phyloP scores from a whole-genome alignment of 2,888 invertebrate species.

The Sialis fuliginosa region DNA sequence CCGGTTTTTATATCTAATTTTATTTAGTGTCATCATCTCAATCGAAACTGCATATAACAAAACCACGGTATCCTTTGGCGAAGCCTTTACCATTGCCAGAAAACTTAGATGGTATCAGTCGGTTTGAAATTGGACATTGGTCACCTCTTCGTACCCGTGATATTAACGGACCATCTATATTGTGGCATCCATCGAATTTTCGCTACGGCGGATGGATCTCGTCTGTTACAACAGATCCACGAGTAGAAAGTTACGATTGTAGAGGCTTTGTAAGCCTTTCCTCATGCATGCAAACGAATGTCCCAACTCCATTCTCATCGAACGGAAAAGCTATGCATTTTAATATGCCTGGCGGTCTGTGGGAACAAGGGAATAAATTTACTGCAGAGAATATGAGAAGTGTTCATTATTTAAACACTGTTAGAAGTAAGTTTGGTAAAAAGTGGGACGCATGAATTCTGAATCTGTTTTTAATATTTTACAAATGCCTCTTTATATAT shows the following conservation, averaged over 20 bases:
- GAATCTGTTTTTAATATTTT: background rate
- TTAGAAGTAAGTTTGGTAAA: background rate
- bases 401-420: constrained; percentile 32
- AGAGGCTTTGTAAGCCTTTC: constrained; percentile 45
- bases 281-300: constrained; percentile 58
- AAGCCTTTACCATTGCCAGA: constrained; percentile 37
- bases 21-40: background rate
- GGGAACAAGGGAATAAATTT: constrained; percentile 50
- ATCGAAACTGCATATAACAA: constrained; percentile 25
- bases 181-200: constrained; percentile 23
- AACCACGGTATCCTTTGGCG: constrained; percentile 32
- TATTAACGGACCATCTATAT: constrained; percentile 39
- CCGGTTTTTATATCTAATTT: background rate
- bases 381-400: constrained; percentile 47
- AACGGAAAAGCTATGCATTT: constrained; percentile 34
- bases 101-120: constrained; percentile 43
- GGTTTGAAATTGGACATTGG: constrained; percentile 43
- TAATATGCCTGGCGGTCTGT: constrained; percentile 61
- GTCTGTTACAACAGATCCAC: constrained; percentile 25
- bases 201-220: too few species aligned
- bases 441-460: background rate
- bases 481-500: too few species aligned
- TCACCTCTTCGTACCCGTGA: constrained; percentile 45
- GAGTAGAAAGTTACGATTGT: constrained; percentile 49
- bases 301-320: constrained; percentile 42